These are phyloP conservation scores for Meiosimyza decipiens DNA, from an alignment of 2,888 invertebrate species.

Conservation along the genomic window DNA sequence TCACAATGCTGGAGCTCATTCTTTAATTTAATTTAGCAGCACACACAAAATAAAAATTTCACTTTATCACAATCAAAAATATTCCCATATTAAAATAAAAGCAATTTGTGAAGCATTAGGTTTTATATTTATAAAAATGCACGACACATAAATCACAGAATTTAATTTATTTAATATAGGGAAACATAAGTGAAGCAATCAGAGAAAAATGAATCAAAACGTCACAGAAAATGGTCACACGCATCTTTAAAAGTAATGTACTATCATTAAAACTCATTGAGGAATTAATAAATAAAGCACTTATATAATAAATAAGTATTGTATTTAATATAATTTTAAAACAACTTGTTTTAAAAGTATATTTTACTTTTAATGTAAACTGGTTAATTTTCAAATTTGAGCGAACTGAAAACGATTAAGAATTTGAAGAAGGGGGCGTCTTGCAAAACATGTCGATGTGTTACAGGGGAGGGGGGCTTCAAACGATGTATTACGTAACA, in stretches of 20 bases:
- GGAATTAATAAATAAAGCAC: slow-evolving; percentile 3
- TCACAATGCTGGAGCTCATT: too few species aligned
- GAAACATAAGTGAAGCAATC: not conserved
- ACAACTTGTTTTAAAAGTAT: not conserved
- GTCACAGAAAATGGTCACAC: not conserved
- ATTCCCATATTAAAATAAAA: not conserved
- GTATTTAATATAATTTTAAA: slow-evolving; percentile 18
- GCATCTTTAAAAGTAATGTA: not conserved
- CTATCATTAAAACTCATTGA: slow-evolving; percentile 13
- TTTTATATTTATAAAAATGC: not conserved
- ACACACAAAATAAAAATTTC: too few species aligned
- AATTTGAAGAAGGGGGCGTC: too few species aligned
- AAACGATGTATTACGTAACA: too few species aligned
- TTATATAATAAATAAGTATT: not conserved
- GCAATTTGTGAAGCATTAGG: not conserved
- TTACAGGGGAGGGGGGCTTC: too few species aligned
- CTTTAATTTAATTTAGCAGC: too few species aligned
- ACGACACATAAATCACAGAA: not conserved
- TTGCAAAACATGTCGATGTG: too few species aligned
- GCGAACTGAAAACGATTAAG: too few species aligned
- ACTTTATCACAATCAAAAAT: too few species aligned
- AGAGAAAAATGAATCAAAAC: not conserved
- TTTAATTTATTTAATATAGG: not conserved
- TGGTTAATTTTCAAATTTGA: too few species aligned
- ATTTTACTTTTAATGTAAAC: too few species aligned